Evolutionary conservation across 1,140 invertebrate genomes (phyloP).

Genomic region (Papilio polytes): DNA sequence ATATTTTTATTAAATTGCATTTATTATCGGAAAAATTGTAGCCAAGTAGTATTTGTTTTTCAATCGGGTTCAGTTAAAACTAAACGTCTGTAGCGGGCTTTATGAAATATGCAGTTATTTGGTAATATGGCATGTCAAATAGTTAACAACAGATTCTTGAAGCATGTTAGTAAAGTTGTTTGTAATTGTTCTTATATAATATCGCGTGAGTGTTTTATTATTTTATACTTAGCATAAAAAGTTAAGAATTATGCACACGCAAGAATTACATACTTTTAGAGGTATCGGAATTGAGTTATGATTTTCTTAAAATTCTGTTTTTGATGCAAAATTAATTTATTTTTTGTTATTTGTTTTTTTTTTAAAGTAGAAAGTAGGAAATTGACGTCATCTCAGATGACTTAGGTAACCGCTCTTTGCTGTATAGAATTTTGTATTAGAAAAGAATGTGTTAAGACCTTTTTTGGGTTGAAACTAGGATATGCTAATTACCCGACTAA

Average conservation of each 20-base stretch:
- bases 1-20: not conserved
- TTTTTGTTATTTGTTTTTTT: too few relatives aligned
- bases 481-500: too few relatives aligned
- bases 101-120: slow-evolving; percentile 6
- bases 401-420: too few relatives aligned
- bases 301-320: too few relatives aligned
- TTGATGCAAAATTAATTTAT: too few relatives aligned
- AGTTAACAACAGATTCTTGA: not conserved
- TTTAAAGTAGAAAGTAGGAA: too few relatives aligned
- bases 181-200: not conserved
- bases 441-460: too few relatives aligned
- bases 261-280: not conserved
- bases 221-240: not conserved
- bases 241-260: not conserved
- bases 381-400: too few relatives aligned
- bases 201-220: not conserved
- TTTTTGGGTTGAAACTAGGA: too few relatives aligned
- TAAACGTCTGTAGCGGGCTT: not conserved
- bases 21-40: not conserved
- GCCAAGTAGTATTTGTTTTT: not conserved
- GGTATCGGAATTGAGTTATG: too few relatives aligned
- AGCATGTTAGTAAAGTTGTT: not conserved
- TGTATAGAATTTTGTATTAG: too few relatives aligned
- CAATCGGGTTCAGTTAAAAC: too few relatives aligned
- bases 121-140: not conserved